These are phyloP conservation scores for Daboia siamensis DNA, from an alignment of 2,113 vertebrate genomes.

Conservation along the genomic window DNA sequence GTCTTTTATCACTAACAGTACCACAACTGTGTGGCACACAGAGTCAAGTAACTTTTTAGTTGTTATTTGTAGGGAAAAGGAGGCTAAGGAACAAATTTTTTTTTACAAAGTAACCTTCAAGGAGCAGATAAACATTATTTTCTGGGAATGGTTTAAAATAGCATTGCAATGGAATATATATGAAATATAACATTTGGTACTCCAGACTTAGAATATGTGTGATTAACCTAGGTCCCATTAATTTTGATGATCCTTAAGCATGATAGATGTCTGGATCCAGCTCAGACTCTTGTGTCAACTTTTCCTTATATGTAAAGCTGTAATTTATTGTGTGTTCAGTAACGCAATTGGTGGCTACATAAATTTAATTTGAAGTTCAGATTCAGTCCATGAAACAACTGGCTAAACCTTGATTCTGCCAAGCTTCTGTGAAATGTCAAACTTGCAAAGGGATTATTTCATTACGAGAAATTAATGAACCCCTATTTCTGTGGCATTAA, in stretches of 20 bases:
- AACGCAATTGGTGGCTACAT: not conserved
- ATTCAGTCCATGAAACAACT: not conserved
- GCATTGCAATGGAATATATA: not conserved
- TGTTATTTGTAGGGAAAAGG: not conserved
- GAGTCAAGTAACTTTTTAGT: not conserved
- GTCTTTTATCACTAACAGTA: not conserved
- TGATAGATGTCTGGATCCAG: not conserved
- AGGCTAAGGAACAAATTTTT: not conserved
- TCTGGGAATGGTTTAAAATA: not conserved
- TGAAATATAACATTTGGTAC: not conserved
- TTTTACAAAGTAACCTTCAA: not conserved
- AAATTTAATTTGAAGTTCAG: not conserved
- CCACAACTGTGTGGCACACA: not conserved
- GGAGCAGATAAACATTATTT: not conserved
- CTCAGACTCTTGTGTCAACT: not conserved
- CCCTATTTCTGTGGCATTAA: not conserved
- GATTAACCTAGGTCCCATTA: not conserved
- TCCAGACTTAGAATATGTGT: not conserved
- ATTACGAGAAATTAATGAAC: conserved; percentile 49
- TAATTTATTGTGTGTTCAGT: not conserved
- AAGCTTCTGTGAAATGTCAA: conserved; percentile 24
- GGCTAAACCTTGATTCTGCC: not conserved
- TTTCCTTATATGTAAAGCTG: not conserved
- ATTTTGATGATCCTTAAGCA: not conserved
- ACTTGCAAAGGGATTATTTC: conserved; percentile 39